These are phyloP conservation scores for Microplitis deprimator DNA, from an alignment of 2,888 invertebrate genomes.

Conservation along the genomic window DNA sequence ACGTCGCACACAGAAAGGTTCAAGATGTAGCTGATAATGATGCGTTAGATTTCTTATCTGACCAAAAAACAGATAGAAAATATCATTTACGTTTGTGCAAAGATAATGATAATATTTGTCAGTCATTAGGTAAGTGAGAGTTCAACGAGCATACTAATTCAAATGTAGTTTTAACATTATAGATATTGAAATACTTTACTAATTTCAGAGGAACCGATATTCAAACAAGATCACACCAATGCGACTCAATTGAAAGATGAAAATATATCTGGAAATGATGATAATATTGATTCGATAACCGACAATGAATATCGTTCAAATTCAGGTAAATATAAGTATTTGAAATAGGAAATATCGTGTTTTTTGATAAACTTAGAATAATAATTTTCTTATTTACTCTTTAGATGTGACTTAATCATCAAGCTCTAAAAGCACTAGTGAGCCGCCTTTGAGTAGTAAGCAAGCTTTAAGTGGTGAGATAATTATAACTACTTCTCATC, in stretches of 20 bases:
- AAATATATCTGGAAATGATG: conserved; percentile 12
- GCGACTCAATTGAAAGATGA: conserved; percentile 6
- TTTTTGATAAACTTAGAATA: conserved; percentile 39
- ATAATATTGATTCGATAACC: conserved; percentile 25
- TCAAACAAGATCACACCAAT: too few relatives aligned
- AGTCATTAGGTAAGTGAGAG: conserved; percentile 28
- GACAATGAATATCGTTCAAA: conserved; percentile 6
- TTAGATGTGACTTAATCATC: conserved; percentile 6
- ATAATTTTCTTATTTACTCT: not conserved
- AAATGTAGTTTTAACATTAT: conserved; percentile 11
- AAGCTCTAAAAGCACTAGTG: conserved; percentile 1
- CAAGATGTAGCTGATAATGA: conserved; percentile 4
- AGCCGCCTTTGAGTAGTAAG: not conserved
- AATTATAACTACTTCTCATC: not conserved
- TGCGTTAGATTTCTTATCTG: conserved; percentile 5
- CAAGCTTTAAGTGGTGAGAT: not conserved
- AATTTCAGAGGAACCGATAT: not conserved
- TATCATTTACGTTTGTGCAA: conserved; percentile 23
- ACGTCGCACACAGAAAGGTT: conserved; percentile 33
- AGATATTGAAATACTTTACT: conserved; percentile 21
- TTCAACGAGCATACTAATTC: conserved; percentile 15
- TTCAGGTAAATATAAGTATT: conserved; percentile 4
- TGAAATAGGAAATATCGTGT: too few relatives aligned
- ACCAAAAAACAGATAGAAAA: conserved; percentile 28
- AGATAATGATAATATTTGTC: conserved; percentile 11